Conservation (phyloP, 2,113 vertebrate species). For the Bagarius yarrelli region DNA sequence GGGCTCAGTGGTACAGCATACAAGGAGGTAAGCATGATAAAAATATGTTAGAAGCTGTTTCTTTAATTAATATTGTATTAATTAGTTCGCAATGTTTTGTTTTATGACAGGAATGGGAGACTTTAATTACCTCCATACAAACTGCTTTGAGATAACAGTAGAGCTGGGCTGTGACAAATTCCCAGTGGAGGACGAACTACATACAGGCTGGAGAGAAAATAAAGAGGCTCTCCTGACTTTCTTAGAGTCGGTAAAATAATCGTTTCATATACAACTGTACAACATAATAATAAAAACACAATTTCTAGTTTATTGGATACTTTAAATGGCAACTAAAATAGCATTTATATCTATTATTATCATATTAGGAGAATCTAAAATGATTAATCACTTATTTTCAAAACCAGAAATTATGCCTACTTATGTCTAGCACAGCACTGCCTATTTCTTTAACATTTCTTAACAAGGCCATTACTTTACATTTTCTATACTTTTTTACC, state of each 20-base stretch:
- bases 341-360: neutral
- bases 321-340: neutral
- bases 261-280: neutral
- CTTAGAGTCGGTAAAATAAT: slow-evolving; percentile 78
- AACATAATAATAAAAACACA: neutral
- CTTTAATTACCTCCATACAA: slow-evolving; percentile 97
- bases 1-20: slow-evolving; percentile 88
- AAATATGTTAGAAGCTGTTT: neutral
- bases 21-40: slow-evolving; percentile 59
- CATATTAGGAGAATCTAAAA: neutral
- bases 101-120: slow-evolving; percentile 87
- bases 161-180: slow-evolving; percentile 92
- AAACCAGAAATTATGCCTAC: neutral
- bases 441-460: neutral
- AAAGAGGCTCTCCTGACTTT: slow-evolving; percentile 85
- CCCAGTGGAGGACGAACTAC: slow-evolving; percentile 84
- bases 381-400: neutral
- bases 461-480: neutral
- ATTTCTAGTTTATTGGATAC: neutral
- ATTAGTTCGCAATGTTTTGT: neutral
- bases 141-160: slow-evolving; percentile 94
- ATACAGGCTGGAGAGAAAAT: slow-evolving; percentile 85
- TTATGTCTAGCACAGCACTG: neutral
- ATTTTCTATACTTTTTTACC: neutral
- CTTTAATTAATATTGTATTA: neutral